Evolutionary conservation across 2,888 invertebrate genomes (phyloP), one percentile per base, ranked within the genome.

Genomic region (Hypena proboscidalis): DNA sequence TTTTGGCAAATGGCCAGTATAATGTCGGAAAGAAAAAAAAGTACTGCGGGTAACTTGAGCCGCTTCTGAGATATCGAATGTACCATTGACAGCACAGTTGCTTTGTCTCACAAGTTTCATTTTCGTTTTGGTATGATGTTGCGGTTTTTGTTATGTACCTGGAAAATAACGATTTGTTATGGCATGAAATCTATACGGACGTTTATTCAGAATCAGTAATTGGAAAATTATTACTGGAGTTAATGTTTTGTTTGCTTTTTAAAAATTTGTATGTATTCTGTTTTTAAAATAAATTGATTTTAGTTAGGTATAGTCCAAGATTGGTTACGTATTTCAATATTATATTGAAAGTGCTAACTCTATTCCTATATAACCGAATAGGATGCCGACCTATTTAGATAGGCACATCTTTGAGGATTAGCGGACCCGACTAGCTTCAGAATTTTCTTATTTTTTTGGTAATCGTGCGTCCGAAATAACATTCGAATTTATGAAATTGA

Each of bases 391-490:
- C 13, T 9, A 13, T 9, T 2, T n/a, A 26, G 9, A n/a, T 14
- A 14, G 1, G 14, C 11, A n/a, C n/a, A 27, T 1, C 14, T 27
- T 27, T 27, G 9, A 4, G 7, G 14, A 21, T 27, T 13, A 20
- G n/a, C 11, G 11, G 5, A 7, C 1, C 8, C 14, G 27, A 2
- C 2, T 6, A 13, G 3, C 9, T 14, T 4, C 7, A 14, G 6
- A 9, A 22, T 57, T 62, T 62, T 58, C 57, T 60, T 68, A 65
- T 58, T 39, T 56, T 59, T 58, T 61, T 67, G 67, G 58, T 74
- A 80, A 78, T 78, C 74, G 77, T 66, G 71, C 72, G 64, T 68
- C 67, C 51, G 55, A 70, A 76, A 76, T 79, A 72, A 76, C 65
- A 74, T 73, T 70, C 56, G 43, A 58, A 63, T 71, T 64, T 72